phyloP scores from a whole-genome alignment of 2,888 invertebrate genomes.

The Teinopalpus imperialis region DNA sequence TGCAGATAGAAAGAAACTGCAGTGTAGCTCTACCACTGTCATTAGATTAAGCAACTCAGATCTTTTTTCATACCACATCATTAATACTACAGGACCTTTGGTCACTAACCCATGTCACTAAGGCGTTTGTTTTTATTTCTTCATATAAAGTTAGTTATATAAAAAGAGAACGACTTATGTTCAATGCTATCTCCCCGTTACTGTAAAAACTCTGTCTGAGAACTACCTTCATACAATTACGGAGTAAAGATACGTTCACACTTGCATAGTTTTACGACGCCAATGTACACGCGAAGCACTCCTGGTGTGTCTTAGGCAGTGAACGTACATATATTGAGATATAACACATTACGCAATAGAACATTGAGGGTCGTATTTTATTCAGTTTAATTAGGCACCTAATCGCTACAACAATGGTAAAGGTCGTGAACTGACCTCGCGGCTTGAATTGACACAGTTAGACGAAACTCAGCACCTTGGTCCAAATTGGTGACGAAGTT shows the following conservation, averaged over 20 bases:
- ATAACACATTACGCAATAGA: conserved; percentile 17
- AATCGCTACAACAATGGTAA: conserved; percentile 23
- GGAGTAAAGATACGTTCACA: neutral
- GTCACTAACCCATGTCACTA: too few relatives aligned
- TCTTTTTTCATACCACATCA: too few relatives aligned
- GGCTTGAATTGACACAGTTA: conserved; percentile 16
- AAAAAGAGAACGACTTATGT: too few relatives aligned
- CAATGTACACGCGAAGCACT: neutral
- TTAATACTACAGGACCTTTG: too few relatives aligned
- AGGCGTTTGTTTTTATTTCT: too few relatives aligned
- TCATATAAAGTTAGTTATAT: too few relatives aligned
- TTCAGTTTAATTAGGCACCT: conserved; percentile 22
- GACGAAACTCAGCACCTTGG: conserved; percentile 12
- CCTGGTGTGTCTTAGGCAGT: neutral
- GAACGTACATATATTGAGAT: conserved; percentile 1
- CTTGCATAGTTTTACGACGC: neutral
- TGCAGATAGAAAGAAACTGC: too few relatives aligned
- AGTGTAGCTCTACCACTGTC: too few relatives aligned
- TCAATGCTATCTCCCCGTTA: too few relatives aligned
- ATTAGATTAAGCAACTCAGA: too few relatives aligned
- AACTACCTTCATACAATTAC: too few relatives aligned
- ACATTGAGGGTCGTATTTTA: conserved; percentile 17
- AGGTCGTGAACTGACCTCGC: conserved; percentile 21
- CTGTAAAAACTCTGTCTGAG: too few relatives aligned
- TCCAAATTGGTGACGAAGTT: conserved; percentile 8